Conservation (phyloP, 2,113 vertebrate species). For the Peromyscus leucopus region DNA sequence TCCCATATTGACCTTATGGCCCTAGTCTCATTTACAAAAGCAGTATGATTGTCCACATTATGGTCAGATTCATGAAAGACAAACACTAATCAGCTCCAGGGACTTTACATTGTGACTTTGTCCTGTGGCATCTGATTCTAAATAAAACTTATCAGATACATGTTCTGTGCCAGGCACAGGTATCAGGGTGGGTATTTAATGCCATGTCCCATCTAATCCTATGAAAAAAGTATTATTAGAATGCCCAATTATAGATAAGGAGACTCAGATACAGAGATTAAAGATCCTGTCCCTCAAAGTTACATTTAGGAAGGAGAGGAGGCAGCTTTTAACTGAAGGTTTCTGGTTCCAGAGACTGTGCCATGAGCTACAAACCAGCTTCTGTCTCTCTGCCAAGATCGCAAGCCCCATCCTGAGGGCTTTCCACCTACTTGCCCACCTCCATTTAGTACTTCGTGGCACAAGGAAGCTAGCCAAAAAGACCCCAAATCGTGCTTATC, state of each 20-base stretch:
- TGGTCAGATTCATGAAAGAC: not conserved
- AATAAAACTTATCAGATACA: not conserved
- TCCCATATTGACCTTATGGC: not conserved
- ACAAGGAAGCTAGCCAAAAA: not conserved
- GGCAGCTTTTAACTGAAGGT: not conserved
- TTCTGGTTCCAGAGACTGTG: not conserved
- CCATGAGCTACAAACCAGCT: not conserved
- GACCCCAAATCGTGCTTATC: not conserved
- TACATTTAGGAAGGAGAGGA: not conserved
- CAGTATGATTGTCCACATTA: not conserved
- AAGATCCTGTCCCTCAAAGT: not conserved
- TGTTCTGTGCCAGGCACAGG: not conserved
- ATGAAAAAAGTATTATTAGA: not conserved
- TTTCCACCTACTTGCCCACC: not conserved
- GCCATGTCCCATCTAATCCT: not conserved
- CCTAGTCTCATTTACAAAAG: not conserved
- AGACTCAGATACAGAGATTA: not conserved
- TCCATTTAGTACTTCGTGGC: not conserved
- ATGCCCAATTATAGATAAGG: not conserved
- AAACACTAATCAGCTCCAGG: not conserved
- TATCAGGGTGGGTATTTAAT: not conserved
- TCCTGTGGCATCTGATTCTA: not conserved
- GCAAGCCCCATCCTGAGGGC: not conserved
- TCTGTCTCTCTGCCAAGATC: slow-evolving; percentile 3
- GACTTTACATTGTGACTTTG: slow-evolving; percentile 17